Percentiles rank a stretch among this genome's conserved stretches.
Conservation (phyloP, 2,888 invertebrate species). For the Drymonia ruficornis region DNA sequence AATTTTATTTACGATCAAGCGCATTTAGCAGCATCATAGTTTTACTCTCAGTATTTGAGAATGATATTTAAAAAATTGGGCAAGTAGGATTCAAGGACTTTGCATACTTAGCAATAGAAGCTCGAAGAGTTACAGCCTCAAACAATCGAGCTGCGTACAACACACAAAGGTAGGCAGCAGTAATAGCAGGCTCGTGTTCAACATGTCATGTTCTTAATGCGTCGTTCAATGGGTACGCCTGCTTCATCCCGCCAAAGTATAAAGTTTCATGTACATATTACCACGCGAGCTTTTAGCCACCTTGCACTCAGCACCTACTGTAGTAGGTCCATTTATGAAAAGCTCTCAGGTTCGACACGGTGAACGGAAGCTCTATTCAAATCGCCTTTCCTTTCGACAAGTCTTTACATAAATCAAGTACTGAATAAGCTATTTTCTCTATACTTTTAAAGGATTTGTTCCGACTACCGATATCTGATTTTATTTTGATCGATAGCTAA, state of each 20-base stretch:
- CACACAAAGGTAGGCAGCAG: slow-evolving; percentile 10
- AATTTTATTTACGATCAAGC: not conserved
- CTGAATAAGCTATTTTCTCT: slow-evolving; percentile 70
- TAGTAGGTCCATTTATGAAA: slow-evolving; percentile 74
- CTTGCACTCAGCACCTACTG: slow-evolving; percentile 62
- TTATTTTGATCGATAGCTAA: not conserved
- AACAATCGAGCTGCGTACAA: slow-evolving; percentile 14
- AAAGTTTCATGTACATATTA: slow-evolving; percentile 59
- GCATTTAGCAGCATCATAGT: no score
- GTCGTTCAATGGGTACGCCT: slow-evolving; percentile 46
- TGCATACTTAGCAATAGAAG: no score
- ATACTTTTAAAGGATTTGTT: slow-evolving; percentile 52
- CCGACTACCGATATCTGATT: slow-evolving; percentile 10
- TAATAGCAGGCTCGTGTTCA: slow-evolving; percentile 34
- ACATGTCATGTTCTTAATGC: slow-evolving; percentile 41
- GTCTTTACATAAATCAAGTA: slow-evolving; percentile 73
- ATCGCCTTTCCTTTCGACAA: slow-evolving; percentile 68
- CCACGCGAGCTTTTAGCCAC: slow-evolving; percentile 66
- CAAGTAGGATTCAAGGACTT: not conserved
- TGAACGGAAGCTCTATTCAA: slow-evolving; percentile 75
- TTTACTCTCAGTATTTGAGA: no score
- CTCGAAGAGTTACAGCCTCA: slow-evolving; percentile 11
- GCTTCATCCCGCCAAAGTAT: slow-evolving; percentile 53
- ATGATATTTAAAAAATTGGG: not conserved
- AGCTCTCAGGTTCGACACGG: slow-evolving; percentile 76